Evolutionary conservation across 2,113 vertebrate species (phyloP).

Genomic region (Erythrolamprus reginae): DNA sequence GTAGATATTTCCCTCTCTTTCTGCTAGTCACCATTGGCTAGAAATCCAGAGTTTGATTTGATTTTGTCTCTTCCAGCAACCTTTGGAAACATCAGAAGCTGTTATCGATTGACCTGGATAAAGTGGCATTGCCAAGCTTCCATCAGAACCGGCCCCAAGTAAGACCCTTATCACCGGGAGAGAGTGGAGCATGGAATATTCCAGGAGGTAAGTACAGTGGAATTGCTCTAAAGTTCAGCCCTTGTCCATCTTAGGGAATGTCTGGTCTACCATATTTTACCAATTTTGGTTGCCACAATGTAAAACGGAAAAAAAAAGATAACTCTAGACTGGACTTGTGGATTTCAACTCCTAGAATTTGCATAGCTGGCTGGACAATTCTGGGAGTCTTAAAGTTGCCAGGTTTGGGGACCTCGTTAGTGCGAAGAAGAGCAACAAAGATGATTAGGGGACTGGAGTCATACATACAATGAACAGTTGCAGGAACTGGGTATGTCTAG

Average conservation of each 20-base stretch:
- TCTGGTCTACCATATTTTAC: background rate
- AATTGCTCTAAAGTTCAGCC: background rate
- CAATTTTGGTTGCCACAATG: too few species aligned
- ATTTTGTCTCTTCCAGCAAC: constrained; percentile 75
- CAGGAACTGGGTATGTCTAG: too few species aligned
- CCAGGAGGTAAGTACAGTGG: constrained; percentile 81
- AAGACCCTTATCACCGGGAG: constrained; percentile 91
- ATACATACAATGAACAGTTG: too few species aligned
- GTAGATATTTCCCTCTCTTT: background rate
- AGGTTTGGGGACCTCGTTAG: too few species aligned
- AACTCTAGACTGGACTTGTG: too few species aligned
- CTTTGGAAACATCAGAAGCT: constrained; percentile 99
- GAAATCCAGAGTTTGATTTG: background rate
- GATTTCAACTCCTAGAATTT: too few species aligned
- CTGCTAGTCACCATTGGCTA: background rate
- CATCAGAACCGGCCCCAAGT: constrained; percentile 92
- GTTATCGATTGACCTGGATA: constrained; percentile 93
- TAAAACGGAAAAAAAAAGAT: too few species aligned
- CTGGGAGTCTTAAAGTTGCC: too few species aligned
- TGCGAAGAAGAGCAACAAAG: too few species aligned
- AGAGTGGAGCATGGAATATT: constrained; percentile 97
- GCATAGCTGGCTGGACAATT: too few species aligned
- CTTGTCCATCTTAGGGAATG: background rate
- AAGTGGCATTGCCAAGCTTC: constrained; percentile 88
- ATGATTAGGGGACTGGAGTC: too few species aligned